Evolutionary conservation across 2,113 vertebrate genomes (phyloP).

Genomic region (Scolopax mira): DNA sequence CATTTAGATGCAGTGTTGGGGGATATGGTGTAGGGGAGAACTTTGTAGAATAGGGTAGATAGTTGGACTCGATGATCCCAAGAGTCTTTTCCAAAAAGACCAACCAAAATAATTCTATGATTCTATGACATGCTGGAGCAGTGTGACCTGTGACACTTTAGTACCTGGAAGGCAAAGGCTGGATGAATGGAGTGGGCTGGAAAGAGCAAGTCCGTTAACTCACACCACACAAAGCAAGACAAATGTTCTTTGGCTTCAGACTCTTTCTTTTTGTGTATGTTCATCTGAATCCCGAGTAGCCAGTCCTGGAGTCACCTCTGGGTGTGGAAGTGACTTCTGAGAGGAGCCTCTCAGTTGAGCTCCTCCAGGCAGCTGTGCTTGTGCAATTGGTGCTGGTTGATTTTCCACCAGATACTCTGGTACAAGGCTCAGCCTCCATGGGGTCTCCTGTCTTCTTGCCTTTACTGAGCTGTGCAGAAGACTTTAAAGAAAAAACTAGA

Average conservation of each 20-base stretch:
- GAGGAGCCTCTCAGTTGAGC: not conserved
- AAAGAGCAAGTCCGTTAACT: not conserved
- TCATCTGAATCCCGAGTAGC: not conserved
- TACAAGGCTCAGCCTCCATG: accelerated
- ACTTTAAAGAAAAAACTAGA: not conserved
- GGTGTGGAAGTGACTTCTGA: not conserved
- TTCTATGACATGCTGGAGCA: not conserved
- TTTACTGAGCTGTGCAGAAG: not conserved
- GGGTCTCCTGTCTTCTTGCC: not conserved
- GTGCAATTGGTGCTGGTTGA: not conserved
- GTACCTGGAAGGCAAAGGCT: not conserved
- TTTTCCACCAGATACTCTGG: not conserved
- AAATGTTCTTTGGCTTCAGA: not conserved
- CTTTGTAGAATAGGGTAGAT: too few species aligned
- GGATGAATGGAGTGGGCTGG: not conserved
- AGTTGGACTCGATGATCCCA: too few species aligned
- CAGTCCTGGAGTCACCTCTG: not conserved
- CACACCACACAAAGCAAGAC: not conserved
- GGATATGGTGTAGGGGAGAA: too few species aligned
- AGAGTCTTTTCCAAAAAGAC: too few species aligned
- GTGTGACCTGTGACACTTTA: not conserved
- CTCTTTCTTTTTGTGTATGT: not conserved
- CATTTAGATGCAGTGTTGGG: too few species aligned
- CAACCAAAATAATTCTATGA: too few species aligned
- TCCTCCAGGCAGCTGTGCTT: not conserved